Percentiles rank a stretch among this genome's conserved stretches.
Evolutionary conservation across 35 echinoderm and acorn worm species (phyloP).

Genomic region (Amphiura filiformis): DNA sequence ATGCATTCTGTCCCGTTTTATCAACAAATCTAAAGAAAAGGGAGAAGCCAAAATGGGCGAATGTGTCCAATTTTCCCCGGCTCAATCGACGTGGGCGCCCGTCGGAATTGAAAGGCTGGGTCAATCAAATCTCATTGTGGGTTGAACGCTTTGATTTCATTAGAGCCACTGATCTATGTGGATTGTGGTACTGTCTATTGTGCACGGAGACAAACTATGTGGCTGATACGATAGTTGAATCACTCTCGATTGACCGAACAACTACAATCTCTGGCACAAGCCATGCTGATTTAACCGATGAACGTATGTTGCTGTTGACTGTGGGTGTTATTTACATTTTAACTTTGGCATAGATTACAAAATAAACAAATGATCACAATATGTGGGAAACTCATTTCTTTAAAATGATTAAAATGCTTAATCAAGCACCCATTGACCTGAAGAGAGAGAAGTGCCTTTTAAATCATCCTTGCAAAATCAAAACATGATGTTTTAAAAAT

Average conservation of each 20-base stretch:
- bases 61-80: not conserved
- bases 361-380: too few relatives aligned
- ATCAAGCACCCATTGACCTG: too few relatives aligned
- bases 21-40: not conserved
- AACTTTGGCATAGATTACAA: too few relatives aligned
- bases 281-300: not conserved
- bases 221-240: constrained; percentile 2
- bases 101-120: not conserved
- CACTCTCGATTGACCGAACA: not conserved
- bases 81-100: not conserved
- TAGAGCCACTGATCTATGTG: not conserved
- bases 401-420: too few relatives aligned
- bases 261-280: not conserved
- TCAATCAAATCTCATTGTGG: not conserved
- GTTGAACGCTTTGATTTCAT: constrained; percentile 1
- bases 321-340: too few relatives aligned
- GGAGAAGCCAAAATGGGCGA: not conserved
- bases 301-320: constrained; percentile 11
- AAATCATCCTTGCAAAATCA: too few relatives aligned
- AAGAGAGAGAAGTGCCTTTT: too few relatives aligned
- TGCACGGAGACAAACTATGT: not conserved
- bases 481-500: too few relatives aligned
- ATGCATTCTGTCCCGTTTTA: constrained; percentile 10
- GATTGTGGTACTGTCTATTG: not conserved
- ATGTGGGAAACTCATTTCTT: too few relatives aligned